Conservation (phyloP, 2,113 vertebrate species). For the Podarcis raffonei region DNA sequence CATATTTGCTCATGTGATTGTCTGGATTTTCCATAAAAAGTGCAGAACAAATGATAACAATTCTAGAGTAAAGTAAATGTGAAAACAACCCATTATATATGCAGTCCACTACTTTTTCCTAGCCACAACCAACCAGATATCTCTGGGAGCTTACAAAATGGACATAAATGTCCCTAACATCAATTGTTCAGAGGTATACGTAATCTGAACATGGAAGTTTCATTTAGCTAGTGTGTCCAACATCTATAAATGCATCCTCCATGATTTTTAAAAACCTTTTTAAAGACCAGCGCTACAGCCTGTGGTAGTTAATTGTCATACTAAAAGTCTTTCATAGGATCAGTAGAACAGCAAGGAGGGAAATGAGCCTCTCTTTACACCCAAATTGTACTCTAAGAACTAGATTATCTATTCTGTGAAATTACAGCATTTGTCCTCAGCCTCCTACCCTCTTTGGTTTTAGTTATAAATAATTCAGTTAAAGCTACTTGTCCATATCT, state of each 20-base stretch:
- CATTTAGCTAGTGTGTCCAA: background rate
- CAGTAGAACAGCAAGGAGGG: background rate
- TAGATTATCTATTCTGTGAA: background rate
- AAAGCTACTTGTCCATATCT: background rate
- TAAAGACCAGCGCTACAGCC: background rate
- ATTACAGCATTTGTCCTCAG: too few relatives aligned
- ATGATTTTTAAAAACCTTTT: background rate
- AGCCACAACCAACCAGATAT: background rate
- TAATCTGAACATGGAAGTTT: background rate
- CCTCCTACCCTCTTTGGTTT: background rate
- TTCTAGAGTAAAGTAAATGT: background rate
- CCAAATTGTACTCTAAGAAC: background rate
- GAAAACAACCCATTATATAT: background rate
- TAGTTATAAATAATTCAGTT: background rate
- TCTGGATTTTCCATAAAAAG: background rate
- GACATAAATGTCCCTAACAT: background rate
- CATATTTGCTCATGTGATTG: background rate
- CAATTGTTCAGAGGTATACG: background rate
- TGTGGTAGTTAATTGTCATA: background rate
- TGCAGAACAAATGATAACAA: background rate
- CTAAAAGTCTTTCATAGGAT: background rate
- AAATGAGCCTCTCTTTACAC: background rate
- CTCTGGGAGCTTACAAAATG: background rate
- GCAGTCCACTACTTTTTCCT: background rate
- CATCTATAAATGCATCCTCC: background rate